Conservation (phyloP, 2,797 vertebrate species). For the Monodelphis domestica region DNA sequence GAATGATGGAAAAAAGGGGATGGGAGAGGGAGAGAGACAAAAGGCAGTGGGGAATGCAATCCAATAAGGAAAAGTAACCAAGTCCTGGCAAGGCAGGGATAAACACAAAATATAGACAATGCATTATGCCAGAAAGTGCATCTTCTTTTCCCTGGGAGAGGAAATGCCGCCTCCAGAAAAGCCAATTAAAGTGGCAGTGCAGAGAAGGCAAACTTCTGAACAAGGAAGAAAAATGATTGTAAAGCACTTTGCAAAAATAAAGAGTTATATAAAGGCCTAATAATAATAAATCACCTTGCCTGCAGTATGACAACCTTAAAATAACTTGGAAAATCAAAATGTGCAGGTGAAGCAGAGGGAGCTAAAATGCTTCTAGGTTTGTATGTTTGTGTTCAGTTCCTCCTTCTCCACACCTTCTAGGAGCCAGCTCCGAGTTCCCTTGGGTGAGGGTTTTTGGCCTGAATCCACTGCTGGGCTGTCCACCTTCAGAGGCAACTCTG, state of each 20-base stretch:
- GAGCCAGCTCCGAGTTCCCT: conserved; percentile 23
- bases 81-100: conserved; percentile 33
- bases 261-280: conserved; percentile 74
- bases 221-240: conserved; percentile 67
- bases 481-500: not conserved
- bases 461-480: not conserved
- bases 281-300: conserved; percentile 78
- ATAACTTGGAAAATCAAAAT: conserved; percentile 73
- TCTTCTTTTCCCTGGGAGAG: conserved; percentile 53
- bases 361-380: conserved; percentile 49
- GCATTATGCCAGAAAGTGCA: conserved; percentile 13
- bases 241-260: conserved; percentile 75
- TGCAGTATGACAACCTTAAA: conserved; percentile 73
- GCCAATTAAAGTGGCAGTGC: conserved; percentile 58
- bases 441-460: not conserved
- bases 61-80: conserved; percentile 3
- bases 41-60: conserved; percentile 16
- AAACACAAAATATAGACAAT: conserved; percentile 33
- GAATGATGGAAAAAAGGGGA: not conserved
- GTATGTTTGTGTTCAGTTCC: conserved; percentile 44
- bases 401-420: conserved; percentile 42
- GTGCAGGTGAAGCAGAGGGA: conserved; percentile 47
- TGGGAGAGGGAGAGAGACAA: conserved; percentile 12
- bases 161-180: conserved; percentile 21
- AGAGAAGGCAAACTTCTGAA: conserved; percentile 31